Conservation (phyloP, 2,113 vertebrate species). For the Mustelus asterias region DNA sequence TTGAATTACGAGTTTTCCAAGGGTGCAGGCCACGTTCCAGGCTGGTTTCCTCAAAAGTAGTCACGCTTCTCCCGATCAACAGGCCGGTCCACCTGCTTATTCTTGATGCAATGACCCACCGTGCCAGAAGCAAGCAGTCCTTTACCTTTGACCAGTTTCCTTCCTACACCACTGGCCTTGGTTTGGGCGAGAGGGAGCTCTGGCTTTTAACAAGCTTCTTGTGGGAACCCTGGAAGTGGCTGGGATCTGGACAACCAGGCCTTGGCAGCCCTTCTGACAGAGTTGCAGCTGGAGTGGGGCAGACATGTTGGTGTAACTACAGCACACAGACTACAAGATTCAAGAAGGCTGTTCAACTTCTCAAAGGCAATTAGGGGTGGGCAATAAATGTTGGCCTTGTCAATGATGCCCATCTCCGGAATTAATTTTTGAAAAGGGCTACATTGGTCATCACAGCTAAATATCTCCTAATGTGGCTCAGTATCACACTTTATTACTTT, state of each 20-base stretch:
- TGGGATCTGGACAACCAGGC: neutral
- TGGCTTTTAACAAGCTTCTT: neutral
- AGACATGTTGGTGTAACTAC: neutral
- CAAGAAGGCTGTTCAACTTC: neutral
- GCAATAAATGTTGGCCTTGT: neutral
- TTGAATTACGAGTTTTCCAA: neutral
- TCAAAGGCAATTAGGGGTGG: neutral
- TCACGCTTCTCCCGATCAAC: neutral
- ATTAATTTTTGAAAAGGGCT: neutral
- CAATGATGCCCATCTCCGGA: neutral
- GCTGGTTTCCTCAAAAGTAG: neutral
- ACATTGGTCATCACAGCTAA: neutral
- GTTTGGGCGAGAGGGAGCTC: neutral
- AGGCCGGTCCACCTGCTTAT: neutral
- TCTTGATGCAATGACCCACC: neutral
- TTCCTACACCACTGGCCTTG: neutral
- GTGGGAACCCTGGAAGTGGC: neutral
- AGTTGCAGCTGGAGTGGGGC: neutral
- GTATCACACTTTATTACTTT: neutral
- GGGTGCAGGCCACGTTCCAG: neutral
- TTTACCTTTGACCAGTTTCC: neutral
- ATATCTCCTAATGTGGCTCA: neutral
- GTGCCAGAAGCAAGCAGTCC: neutral
- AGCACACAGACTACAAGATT: neutral
- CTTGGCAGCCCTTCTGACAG: neutral